Conservation (phyloP, 1,140 invertebrate species). For the Orchestia grillus region DNA sequence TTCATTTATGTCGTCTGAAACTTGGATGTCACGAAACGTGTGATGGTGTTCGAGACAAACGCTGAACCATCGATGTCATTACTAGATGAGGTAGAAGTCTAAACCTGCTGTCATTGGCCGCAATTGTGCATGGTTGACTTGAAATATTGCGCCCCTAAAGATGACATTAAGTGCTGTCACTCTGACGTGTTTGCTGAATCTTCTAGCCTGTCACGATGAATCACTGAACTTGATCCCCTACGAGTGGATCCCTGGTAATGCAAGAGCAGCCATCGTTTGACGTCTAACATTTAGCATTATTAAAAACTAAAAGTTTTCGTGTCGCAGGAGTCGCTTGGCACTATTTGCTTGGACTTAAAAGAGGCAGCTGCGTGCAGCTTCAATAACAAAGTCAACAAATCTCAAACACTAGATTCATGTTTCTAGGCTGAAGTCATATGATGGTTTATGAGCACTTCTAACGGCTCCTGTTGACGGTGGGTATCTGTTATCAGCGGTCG, state of each 20-base stretch:
- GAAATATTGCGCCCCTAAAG: not conserved
- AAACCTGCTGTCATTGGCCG: no score
- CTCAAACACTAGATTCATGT: not conserved
- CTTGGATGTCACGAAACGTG: no score
- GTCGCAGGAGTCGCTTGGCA: not conserved
- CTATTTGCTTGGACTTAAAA: not conserved
- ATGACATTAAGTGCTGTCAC: not conserved
- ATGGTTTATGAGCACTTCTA: not conserved
- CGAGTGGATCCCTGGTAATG: not conserved
- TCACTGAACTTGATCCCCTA: not conserved
- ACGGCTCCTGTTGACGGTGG: not conserved
- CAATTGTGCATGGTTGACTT: not conserved
- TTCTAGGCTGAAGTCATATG: not conserved
- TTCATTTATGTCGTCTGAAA: no score
- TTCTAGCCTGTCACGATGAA: not conserved
- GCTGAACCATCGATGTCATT: no score
- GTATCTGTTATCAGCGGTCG: not conserved
- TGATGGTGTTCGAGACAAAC: no score
- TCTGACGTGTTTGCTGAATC: not conserved
- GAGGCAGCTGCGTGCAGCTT: not conserved
- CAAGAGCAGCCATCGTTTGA: not conserved
- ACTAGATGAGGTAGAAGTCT: no score
- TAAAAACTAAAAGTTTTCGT: not conserved
- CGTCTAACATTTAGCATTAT: not conserved
- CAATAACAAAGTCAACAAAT: not conserved